Conservation (phyloP, 2,797 vertebrate genomes). For the Thamnophis elegans region DNA sequence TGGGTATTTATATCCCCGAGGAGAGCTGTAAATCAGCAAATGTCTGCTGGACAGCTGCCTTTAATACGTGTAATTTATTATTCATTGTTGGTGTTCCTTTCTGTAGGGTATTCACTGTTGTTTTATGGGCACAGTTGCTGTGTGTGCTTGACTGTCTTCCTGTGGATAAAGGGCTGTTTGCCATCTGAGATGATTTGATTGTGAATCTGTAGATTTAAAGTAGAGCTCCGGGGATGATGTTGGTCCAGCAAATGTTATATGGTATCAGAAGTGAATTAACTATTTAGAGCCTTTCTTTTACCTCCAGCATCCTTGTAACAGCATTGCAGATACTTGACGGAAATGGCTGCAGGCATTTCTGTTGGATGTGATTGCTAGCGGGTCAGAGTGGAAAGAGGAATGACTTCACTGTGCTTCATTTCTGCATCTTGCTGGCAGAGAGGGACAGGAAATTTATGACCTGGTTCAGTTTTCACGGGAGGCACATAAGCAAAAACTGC, state of each 20-base stretch:
- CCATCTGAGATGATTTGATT: neutral
- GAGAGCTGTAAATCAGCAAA: neutral
- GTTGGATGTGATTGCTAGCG: neutral
- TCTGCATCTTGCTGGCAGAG: neutral
- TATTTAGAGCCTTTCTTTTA: neutral
- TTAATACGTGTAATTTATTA: neutral
- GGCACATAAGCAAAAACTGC: neutral
- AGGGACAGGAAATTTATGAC: neutral
- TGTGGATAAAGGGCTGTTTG: neutral
- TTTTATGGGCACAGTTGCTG: neutral
- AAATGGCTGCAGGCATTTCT: neutral
- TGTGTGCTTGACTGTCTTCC: neutral
- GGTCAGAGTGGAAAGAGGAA: neutral
- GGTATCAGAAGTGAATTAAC: neutral
- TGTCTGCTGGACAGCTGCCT: neutral
- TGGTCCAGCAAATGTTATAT: neutral
- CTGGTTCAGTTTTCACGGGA: neutral
- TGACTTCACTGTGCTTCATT: neutral
- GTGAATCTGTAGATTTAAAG: neutral
- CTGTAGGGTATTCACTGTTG: neutral
- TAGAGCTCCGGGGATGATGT: neutral
- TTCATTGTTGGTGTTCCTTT: neutral
- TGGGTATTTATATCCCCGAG: neutral
- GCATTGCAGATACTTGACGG: neutral
- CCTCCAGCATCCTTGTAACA: neutral